phyloP scores from a whole-genome alignment of 1,140 invertebrate genomes.

The Oncopodura yosiiana region DNA sequence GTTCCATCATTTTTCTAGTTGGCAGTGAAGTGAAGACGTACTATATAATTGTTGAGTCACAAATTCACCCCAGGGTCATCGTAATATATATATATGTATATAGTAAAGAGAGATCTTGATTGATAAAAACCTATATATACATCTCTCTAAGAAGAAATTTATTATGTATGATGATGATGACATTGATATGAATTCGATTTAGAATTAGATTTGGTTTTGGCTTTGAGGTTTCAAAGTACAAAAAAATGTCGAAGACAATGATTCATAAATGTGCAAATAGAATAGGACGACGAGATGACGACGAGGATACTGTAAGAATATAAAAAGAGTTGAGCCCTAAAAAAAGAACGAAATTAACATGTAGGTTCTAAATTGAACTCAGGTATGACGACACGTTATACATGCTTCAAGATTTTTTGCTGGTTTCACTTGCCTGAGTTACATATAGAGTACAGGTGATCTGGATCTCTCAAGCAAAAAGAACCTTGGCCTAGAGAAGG shows the following conservation, averaged over 20 bases:
- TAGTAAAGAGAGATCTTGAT: too few relatives aligned
- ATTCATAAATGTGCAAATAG: background rate
- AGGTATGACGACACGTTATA: too few relatives aligned
- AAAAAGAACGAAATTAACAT: background rate
- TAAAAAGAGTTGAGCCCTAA: background rate
- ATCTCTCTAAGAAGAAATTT: too few relatives aligned
- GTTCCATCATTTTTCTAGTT: too few relatives aligned
- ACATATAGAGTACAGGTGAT: conserved; percentile 14
- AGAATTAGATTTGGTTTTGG: conserved; percentile 22
- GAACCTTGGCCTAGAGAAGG: conserved; percentile 31
- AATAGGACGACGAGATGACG: conserved; percentile 9
- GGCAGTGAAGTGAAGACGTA: too few relatives aligned
- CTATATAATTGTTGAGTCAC: too few relatives aligned
- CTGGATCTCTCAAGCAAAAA: conserved; percentile 26
- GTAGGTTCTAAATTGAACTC: too few relatives aligned
- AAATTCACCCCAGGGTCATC: too few relatives aligned
- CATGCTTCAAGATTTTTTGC: background rate
- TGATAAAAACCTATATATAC: too few relatives aligned
- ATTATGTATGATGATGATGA: too few relatives aligned
- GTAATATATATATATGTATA: too few relatives aligned
- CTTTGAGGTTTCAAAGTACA: conserved; percentile 6
- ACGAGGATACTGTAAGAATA: background rate
- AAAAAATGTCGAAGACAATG: background rate
- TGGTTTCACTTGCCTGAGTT: too few relatives aligned
- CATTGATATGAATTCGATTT: conserved; percentile 20